Conservation (phyloP, 2,888 invertebrate species). For the Dynastes tityus region DNA sequence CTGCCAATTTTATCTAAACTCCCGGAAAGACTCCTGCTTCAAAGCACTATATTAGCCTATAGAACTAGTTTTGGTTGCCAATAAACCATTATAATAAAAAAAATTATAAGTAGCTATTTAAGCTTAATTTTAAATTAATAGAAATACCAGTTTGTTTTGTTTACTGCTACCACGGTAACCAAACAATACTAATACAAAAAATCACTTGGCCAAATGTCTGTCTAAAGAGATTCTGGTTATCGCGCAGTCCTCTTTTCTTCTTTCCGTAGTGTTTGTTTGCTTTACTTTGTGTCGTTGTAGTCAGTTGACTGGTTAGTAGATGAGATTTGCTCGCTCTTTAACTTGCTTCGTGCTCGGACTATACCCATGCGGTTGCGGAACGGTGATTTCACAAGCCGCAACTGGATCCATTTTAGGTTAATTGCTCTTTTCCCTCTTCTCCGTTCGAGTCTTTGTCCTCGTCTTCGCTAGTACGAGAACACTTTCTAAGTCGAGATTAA, state of each 20-base stretch:
- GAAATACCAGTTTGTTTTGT: too few species aligned
- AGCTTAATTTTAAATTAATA: too few species aligned
- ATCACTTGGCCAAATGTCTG: slow-evolving; percentile 23
- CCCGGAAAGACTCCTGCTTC: too few species aligned
- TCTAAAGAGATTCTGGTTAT: slow-evolving; percentile 19
- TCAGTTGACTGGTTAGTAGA: slow-evolving; percentile 38
- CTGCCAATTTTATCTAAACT: too few species aligned
- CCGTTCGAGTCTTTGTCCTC: slow-evolving; percentile 21
- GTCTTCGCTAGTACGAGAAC: slow-evolving; percentile 20
- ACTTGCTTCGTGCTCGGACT: slow-evolving; percentile 20
- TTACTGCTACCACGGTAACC: too few species aligned
- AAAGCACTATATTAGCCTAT: too few species aligned
- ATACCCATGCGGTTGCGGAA: neutral
- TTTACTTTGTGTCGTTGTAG: slow-evolving; percentile 38
- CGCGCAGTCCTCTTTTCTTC: slow-evolving; percentile 14
- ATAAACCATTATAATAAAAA: too few species aligned
- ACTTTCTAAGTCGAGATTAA: slow-evolving; percentile 36
- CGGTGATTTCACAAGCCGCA: slow-evolving; percentile 35
- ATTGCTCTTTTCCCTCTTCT: slow-evolving; percentile 29
- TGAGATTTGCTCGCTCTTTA: slow-evolving; percentile 36
- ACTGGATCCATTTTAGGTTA: slow-evolving; percentile 18
- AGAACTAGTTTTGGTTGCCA: too few species aligned
- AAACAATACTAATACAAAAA: too few species aligned
- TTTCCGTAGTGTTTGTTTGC: slow-evolving; percentile 20
- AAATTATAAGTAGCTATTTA: too few species aligned